Evolutionary conservation across 2,888 invertebrate species (phyloP), one percentile per base, ranked within the genome.

Genomic region (Heterodera filipjevi): DNA sequence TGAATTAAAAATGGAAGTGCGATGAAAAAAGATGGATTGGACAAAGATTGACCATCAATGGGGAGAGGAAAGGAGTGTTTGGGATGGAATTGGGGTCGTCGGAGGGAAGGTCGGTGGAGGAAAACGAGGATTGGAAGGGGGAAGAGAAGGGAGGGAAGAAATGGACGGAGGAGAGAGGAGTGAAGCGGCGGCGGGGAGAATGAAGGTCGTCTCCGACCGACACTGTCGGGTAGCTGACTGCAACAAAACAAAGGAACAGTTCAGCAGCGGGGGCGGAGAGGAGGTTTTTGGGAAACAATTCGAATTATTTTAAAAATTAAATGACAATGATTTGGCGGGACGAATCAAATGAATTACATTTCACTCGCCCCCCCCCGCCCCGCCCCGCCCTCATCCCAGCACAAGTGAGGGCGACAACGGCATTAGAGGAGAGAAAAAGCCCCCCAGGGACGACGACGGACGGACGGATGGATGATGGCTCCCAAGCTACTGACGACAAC

Each of bases 331-430:
- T 5, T 35, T 68, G 27, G 8, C 10, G 32, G 68, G 35, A 27
- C 16, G 32, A 33, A 27, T 68, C 16, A 22, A 68, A 68, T 16
- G 22, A n/a, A 27, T 59, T 3, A 3, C 6, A n/a, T 59, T 5
- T 14, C 27, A 27, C 14, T 59, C 3, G 64, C 64, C 27, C n/a
- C n/a, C n/a, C n/a, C n/a, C n/a, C n/a, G 53, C 12, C 19, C 19
- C 53, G 5, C 14, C 19, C 53, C 53, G 0, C 53, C 10, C 53
- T 1, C 53, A 16, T 5, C 53, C 27, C 3, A 59, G 59, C 59
- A 27, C 59, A 59, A 22, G n/a, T 59, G 59, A 27, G 59, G 59
- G 59, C 59, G 59, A 59, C 59, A 68, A 68, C 33, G 68, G 68
- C 68, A 68, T 68, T 68, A 68, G 32, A 19, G 22, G 22, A 6